Evolutionary conservation across 2,797 vertebrate species (phyloP), one percentile per base, ranked within the genome.

Genomic region (Delichon dasypus): DNA sequence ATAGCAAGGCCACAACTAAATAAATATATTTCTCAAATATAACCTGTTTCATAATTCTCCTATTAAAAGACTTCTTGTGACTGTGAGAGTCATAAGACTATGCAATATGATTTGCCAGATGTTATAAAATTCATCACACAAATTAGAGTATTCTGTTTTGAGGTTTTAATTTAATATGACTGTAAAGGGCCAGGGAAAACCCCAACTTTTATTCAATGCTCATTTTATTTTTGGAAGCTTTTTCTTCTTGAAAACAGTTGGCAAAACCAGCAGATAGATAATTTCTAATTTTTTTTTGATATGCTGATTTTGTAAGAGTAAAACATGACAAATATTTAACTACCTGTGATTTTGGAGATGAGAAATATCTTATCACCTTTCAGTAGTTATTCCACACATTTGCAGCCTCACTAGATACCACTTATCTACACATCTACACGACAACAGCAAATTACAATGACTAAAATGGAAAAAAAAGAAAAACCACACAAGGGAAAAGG

Each of bases 381-480:
- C 66, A 76, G 48, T 29, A 25, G 62, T 88, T 85, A 89, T 65
- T 61, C 22, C 47, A 72, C 91, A 84, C 2, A 4, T 67, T 13
- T 88, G 38, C 54, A 94, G 85, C 67, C 87, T 96, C 75, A 64
- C 79, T 88, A 53, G 82, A 80, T 79, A 40, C 62, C 55, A 55
- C 34, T 85, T 40, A 74, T 82, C 78, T 81, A 90, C 62, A 90
- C 30, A 71, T 60, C 80, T 84, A 73, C 71, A 88, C 26, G 3
- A 95, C 84, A 94, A 94, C 58, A 95, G 50, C 90, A 93, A 91
- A 89, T 71, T 93, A 68, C 64, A 76, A 89, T 2, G 5, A 88
- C 48, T 92, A 65, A 83, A 82, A 90, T 22, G 77, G 44, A 89
- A 77, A 87, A 68, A 85, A 77, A 84, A 32, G 32, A 66, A 60